A percentile compares a stretch with the other conserved stretches of the same genome.
These are phyloP conservation scores for Erpornis zantholeuca DNA, from an alignment of 2,113 vertebrate genomes.

Conservation along the genomic window DNA sequence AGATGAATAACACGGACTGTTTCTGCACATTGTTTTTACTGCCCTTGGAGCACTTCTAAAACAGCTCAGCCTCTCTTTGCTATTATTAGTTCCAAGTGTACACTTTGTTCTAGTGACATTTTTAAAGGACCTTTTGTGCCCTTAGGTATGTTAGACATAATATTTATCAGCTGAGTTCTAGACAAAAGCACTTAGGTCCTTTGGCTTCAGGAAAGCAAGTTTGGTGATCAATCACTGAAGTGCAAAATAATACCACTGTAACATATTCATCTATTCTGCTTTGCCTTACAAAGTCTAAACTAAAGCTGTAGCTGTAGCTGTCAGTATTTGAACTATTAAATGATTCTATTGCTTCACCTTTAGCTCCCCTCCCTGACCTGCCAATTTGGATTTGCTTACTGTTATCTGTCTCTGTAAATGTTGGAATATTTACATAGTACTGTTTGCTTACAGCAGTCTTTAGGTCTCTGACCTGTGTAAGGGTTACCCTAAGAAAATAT, in stretches of 20 bases:
- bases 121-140: slow-evolving; percentile 46
- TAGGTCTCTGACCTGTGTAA: neutral
- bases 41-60: slow-evolving; percentile 13
- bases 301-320: neutral
- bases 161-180: slow-evolving; percentile 55
- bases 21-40: slow-evolving; percentile 25
- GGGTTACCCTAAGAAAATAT: neutral
- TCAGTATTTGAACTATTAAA: neutral
- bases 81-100: slow-evolving; percentile 25
- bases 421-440: neutral
- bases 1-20: neutral
- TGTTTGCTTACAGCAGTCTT: neutral
- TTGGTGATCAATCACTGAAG: slow-evolving; percentile 40
- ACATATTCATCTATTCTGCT: neutral
- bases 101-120: slow-evolving; percentile 18
- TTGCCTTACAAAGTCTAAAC: neutral
- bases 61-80: neutral
- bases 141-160: slow-evolving; percentile 38
- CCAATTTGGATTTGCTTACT: neutral
- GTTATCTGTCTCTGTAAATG: neutral
- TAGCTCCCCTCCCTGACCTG: neutral
- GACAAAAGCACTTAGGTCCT: slow-evolving; percentile 22
- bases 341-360: neutral
- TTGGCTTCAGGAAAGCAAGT: slow-evolving; percentile 46
- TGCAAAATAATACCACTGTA: neutral